Evolutionary conservation across 1,140 invertebrate genomes (phyloP).

Genomic region (Drosophila triauraria): DNA sequence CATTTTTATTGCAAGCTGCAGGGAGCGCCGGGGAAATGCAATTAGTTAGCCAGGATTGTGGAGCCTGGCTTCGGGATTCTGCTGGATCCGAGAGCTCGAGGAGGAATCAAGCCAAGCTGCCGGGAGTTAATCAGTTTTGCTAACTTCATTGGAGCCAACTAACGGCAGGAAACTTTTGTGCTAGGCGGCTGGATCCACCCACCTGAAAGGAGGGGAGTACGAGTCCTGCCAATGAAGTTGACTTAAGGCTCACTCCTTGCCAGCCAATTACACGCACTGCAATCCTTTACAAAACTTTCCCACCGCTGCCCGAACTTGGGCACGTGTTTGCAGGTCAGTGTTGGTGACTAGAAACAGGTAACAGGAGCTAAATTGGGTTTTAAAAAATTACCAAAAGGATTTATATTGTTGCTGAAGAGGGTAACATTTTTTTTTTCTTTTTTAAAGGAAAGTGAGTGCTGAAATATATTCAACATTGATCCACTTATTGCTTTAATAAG

Average conservation of each 20-base stretch:
- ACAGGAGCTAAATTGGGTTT: neutral
- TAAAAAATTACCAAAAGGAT: neutral
- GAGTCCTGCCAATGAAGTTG: constrained; percentile 29
- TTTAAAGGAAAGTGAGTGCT: neutral
- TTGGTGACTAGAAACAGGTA: neutral
- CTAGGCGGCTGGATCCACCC: neutral
- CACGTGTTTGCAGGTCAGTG: constrained; percentile 33
- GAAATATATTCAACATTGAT: too few relatives aligned
- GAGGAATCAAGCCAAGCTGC: constrained; percentile 51
- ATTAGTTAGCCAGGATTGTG: constrained; percentile 39
- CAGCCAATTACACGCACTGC: constrained; percentile 53
- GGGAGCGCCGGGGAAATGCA: constrained; percentile 45
- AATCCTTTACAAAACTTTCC: constrained; percentile 70
- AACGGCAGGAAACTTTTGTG: constrained; percentile 57
- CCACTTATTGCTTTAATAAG: too few relatives aligned
- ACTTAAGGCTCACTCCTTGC: constrained; percentile 21
- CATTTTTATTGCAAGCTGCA: constrained; percentile 48
- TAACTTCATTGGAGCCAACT: constrained; percentile 72
- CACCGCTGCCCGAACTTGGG: constrained; percentile 8
- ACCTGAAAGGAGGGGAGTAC: neutral
- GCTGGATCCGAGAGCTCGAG: constrained; percentile 10
- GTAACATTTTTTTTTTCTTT: neutral
- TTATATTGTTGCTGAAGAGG: neutral
- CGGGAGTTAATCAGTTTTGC: constrained; percentile 78
- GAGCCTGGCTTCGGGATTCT: constrained; percentile 11